Percentiles rank a stretch among this genome's conserved stretches.
These are phyloP conservation scores for Machimus atricapillus DNA, from an alignment of 2,888 invertebrate species.

Conservation along the genomic window DNA sequence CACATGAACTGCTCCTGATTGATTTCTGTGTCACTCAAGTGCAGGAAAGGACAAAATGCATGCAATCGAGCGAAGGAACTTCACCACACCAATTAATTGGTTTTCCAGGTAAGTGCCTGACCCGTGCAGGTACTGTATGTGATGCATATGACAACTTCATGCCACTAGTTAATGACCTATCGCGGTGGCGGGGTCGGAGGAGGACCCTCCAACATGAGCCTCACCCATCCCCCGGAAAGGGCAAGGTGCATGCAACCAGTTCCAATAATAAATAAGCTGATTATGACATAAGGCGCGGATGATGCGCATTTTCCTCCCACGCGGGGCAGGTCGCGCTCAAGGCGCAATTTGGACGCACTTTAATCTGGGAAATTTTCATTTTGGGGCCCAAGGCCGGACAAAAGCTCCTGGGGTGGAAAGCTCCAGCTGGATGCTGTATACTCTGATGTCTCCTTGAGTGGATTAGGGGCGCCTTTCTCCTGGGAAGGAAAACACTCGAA, in stretches of 20 bases:
- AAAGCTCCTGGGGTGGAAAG: conserved; percentile 16
- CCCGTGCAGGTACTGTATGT: neutral
- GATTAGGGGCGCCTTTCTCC: neutral
- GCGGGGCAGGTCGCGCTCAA: neutral
- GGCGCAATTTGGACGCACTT: neutral
- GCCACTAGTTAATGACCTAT: neutral
- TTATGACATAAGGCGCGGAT: neutral
- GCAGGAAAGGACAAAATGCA: neutral
- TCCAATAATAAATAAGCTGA: neutral
- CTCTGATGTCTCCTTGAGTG: conserved; percentile 1
- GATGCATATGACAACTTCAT: neutral
- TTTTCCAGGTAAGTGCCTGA: neutral
- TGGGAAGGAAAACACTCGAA: neutral
- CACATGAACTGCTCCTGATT: neutral
- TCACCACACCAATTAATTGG: conserved; percentile 3
- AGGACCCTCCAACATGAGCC: neutral
- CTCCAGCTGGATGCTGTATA: neutral
- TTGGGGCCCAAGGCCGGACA: neutral
- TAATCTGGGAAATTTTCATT: conserved; percentile 1
- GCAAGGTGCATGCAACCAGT: neutral
- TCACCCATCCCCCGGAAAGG: neutral
- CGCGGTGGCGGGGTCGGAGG: neutral
- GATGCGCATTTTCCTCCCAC: conserved; percentile 1
- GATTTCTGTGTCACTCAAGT: neutral
- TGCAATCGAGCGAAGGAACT: conserved; percentile 3